Evolutionary conservation across 2,113 vertebrate species (phyloP).

Genomic region (Myxocyprinus asiaticus): DNA sequence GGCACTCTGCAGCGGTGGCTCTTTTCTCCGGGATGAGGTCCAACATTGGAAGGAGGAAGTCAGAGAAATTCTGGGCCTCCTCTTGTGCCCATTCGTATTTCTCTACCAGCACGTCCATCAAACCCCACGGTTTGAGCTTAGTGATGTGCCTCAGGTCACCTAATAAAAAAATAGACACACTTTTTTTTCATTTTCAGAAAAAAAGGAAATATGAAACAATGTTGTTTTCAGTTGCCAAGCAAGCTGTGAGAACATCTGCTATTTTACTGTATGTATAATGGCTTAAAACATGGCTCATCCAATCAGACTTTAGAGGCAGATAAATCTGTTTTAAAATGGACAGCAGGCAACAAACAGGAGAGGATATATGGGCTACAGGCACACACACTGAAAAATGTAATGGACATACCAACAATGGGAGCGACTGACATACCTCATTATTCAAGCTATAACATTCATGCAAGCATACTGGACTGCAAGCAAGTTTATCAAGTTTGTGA

Average conservation of each 20-base stretch:
- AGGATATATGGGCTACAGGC: no score
- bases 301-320: no score
- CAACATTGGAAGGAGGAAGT: conserved; percentile 95
- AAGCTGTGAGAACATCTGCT: no score
- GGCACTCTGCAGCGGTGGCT: conserved; percentile 91
- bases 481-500: not conserved
- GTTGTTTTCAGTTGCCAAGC: no score
- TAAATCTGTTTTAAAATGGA: no score
- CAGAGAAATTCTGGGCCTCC: conserved; percentile 88
- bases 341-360: no score
- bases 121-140: conserved; percentile 96
- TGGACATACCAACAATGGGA: not conserved
- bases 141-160: conserved; percentile 97
- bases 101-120: conserved; percentile 90
- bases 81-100: conserved; percentile 96
- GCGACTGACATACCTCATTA: not conserved
- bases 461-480: not conserved
- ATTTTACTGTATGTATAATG: no score
- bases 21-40: conserved; percentile 93
- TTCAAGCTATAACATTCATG: not conserved
- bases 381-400: no score
- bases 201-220: not conserved
- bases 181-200: not conserved
- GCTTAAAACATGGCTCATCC: no score
- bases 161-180: conserved; percentile 48